Conservation (phyloP, 2,888 invertebrate genomes). For the Tachina grossa region DNA sequence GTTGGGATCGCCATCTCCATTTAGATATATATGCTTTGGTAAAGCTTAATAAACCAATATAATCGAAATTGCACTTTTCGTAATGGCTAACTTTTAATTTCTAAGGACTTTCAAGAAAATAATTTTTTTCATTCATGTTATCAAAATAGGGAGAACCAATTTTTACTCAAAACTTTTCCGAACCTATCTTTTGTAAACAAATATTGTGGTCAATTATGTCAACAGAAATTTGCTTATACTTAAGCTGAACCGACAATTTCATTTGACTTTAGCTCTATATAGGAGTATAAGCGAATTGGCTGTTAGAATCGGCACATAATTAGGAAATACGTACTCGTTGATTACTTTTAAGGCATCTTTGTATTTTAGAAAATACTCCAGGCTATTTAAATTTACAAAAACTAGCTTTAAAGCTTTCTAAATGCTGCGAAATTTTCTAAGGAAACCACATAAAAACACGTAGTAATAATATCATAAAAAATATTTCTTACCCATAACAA, state of each 20-base stretch:
- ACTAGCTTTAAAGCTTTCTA: neutral
- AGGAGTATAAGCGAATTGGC: neutral
- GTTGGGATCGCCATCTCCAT: conserved; percentile 72
- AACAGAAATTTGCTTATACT: neutral
- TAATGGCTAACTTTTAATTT: conserved; percentile 8
- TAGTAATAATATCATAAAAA: neutral
- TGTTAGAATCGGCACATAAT: neutral
- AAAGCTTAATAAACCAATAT: conserved; percentile 63
- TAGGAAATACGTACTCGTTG: neutral
- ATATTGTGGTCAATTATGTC: neutral
- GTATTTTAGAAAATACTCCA: neutral
- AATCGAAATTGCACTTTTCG: conserved; percentile 51
- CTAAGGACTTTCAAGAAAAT: conserved; percentile 18
- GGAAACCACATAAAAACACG: conserved; percentile 22
- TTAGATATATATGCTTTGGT: conserved; percentile 72
- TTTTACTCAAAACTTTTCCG: neutral
- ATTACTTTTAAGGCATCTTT: neutral
- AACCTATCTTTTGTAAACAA: neutral
- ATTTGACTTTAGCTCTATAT: no score
- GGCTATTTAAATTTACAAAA: neutral
- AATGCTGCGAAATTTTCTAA: conserved; percentile 35
- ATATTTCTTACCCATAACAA: conserved; percentile 84
- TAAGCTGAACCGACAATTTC: neutral
- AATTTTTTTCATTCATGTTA: neutral
- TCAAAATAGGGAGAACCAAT: neutral